Evolutionary conservation across 1,140 invertebrate species (phyloP).

Genomic region (Adelges cooleyi): DNA sequence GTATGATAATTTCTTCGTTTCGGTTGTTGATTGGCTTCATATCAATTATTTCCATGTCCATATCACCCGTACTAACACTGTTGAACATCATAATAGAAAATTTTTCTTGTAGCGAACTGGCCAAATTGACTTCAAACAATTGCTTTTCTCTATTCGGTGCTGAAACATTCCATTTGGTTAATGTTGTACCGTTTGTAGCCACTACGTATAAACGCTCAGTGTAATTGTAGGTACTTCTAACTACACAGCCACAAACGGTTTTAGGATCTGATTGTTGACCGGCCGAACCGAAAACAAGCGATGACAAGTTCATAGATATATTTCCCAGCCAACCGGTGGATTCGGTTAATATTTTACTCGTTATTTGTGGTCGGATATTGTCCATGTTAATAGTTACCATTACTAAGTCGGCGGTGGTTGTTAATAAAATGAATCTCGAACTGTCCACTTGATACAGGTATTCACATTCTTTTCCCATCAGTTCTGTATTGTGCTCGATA

Average conservation of each 20-base stretch:
- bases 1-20: constrained; percentile 12
- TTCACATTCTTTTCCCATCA: constrained; percentile 54
- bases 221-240: not conserved
- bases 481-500: constrained; percentile 67
- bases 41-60: constrained; percentile 26
- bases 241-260: constrained; percentile 15
- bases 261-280: constrained; percentile 11
- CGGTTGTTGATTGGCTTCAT: constrained; percentile 18
- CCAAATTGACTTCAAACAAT: constrained; percentile 21
- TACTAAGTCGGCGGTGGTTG: constrained; percentile 79
- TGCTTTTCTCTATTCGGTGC: constrained; percentile 12
- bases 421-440: constrained; percentile 70
- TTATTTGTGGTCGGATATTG: constrained; percentile 47
- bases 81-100: constrained; percentile 27
- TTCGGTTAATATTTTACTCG: constrained; percentile 24
- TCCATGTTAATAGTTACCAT: constrained; percentile 49
- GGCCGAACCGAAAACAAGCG: constrained; percentile 20
- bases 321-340: constrained; percentile 20
- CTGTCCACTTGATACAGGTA: constrained; percentile 56
- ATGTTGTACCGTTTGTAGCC: constrained; percentile 14
- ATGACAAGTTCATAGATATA: constrained; percentile 22
- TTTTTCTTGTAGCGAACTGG: constrained; percentile 17
- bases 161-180: constrained; percentile 21
- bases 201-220: constrained; percentile 1
- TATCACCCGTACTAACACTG: constrained; percentile 18